phyloP scores from a whole-genome alignment of 2,888 invertebrate genomes.

The Acrobasis repandana region DNA sequence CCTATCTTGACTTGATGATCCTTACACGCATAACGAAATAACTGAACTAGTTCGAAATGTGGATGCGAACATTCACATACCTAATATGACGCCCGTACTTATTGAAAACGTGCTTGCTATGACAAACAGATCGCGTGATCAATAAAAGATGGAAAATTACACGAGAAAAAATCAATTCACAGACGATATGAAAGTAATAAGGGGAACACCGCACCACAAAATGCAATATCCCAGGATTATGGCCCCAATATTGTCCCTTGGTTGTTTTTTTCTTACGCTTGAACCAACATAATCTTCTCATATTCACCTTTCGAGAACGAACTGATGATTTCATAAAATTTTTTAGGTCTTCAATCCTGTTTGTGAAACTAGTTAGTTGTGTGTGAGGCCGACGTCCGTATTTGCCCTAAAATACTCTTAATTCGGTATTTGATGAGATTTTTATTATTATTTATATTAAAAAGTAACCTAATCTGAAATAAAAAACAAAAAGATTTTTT shows the following conservation, averaged over 20 bases:
- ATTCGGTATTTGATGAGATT: too few relatives aligned
- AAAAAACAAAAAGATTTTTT: too few relatives aligned
- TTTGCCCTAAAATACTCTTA: too few relatives aligned
- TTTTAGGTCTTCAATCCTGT: too few relatives aligned
- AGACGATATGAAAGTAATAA: conserved; percentile 59
- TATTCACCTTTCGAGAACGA: conserved; percentile 53
- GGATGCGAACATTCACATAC: not conserved
- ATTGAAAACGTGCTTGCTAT: conserved; percentile 40
- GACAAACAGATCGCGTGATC: conserved; percentile 40
- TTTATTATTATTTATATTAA: too few relatives aligned
- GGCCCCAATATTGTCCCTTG: conserved; percentile 68
- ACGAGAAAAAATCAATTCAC: conserved; percentile 45
- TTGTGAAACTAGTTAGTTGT: too few relatives aligned
- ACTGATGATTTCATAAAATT: conserved; percentile 40
- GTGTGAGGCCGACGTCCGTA: too few relatives aligned
- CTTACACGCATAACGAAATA: conserved; percentile 4
- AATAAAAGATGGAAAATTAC: conserved; percentile 38
- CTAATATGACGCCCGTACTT: conserved; percentile 24
- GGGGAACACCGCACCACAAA: conserved; percentile 53
- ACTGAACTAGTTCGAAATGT: not conserved
- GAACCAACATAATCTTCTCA: conserved; percentile 70
- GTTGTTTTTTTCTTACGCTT: conserved; percentile 61
- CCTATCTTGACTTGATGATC: not conserved
- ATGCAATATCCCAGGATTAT: conserved; percentile 78
- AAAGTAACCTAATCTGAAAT: too few relatives aligned